These are phyloP conservation scores for Microctonus aethiopoides DNA, from an alignment of 2,888 invertebrate genomes.

Conservation along the genomic window DNA sequence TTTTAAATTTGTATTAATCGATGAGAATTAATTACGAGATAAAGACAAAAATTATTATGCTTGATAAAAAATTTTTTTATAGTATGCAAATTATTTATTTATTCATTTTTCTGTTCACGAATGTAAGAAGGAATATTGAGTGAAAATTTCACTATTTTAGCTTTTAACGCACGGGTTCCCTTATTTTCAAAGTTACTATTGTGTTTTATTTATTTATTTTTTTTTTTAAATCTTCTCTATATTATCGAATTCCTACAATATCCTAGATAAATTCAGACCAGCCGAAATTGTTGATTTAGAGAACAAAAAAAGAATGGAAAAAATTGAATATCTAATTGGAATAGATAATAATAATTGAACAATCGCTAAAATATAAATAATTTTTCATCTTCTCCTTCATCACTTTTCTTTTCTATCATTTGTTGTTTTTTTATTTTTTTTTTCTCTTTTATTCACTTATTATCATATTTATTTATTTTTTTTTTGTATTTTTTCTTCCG, in stretches of 20 bases:
- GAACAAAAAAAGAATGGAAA: constrained; percentile 44
- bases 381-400: constrained; percentile 45
- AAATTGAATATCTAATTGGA: constrained; percentile 53
- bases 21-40: neutral
- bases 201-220: constrained; percentile 24
- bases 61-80: too few species aligned
- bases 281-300: constrained; percentile 62
- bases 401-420: neutral
- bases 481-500: constrained; percentile 6
- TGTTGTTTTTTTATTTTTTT: constrained; percentile 26
- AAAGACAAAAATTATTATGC: constrained; percentile 5
- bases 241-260: constrained; percentile 49
- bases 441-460: constrained; percentile 23
- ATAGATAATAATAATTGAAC: constrained; percentile 55
- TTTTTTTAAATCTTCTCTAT: constrained; percentile 39
- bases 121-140: neutral
- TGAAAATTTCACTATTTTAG: neutral
- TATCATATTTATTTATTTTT: constrained; percentile 13
- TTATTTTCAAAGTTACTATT: neutral
- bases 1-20: neutral
- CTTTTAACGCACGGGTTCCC: constrained; percentile 2
- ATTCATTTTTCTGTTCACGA: neutral
- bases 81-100: neutral
- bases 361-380: constrained; percentile 62
- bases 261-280: constrained; percentile 65